Conservation (phyloP, 2,888 invertebrate genomes). For the Netelia melanura region DNA sequence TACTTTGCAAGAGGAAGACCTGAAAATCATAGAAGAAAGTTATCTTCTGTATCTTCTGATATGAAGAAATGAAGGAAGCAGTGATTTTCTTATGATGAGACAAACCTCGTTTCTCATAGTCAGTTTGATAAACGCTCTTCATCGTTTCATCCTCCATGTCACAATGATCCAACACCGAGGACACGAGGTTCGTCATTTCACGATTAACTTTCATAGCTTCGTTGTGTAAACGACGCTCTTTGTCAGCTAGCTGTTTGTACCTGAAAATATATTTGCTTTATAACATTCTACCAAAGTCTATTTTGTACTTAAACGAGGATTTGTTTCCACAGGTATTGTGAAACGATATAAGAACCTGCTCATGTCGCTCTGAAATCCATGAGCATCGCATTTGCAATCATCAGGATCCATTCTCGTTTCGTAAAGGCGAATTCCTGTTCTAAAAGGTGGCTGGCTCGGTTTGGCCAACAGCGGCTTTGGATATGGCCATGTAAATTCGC, state of each 20-base stretch:
- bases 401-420: conserved; percentile 87
- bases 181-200: conserved; percentile 82
- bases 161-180: conserved; percentile 87
- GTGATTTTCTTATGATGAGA: background rate
- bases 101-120: conserved; percentile 87
- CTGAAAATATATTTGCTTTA: conserved; percentile 61
- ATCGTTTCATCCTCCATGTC: conserved; percentile 88
- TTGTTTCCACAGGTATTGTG: too few species aligned
- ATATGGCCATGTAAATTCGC: conserved; percentile 88
- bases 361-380: conserved; percentile 87
- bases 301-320: background rate
- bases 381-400: conserved; percentile 89
- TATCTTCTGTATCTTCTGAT: background rate
- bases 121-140: conserved; percentile 88
- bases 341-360: conserved; percentile 83
- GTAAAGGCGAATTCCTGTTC: conserved; percentile 84
- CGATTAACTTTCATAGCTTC: conserved; percentile 86
- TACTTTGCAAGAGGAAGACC: conserved; percentile 87
- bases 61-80: background rate
- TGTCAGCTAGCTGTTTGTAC: conserved; percentile 88
- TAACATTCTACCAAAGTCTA: background rate
- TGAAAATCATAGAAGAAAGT: background rate
- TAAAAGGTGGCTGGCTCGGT: conserved; percentile 87
- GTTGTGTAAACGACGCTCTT: conserved; percentile 87
- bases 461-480: conserved; percentile 87